A percentile compares a stretch with the other conserved stretches of the same genome.
Evolutionary conservation across 2,113 vertebrate genomes (phyloP).

Genomic region (Strix uralensis): DNA sequence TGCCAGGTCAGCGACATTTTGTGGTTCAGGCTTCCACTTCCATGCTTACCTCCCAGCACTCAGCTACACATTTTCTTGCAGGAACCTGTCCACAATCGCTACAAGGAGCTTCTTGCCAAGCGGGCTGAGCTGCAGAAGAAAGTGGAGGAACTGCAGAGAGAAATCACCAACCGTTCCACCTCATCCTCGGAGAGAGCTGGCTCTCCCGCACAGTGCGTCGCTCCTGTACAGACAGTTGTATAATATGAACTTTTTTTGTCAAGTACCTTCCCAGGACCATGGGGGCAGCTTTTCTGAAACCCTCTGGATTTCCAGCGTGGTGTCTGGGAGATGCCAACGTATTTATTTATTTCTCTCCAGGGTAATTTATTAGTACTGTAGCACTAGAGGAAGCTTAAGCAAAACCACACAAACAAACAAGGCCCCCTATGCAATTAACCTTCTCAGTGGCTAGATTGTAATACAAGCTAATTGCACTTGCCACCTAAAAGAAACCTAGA

Average conservation of each 20-base stretch:
- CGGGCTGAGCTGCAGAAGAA: constrained; percentile 92
- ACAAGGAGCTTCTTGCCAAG: constrained; percentile 93
- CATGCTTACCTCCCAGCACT: fast-evolving
- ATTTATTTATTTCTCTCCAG: constrained; percentile 73
- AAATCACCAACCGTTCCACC: constrained; percentile 87
- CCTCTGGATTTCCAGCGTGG: background rate
- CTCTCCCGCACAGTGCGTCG: constrained; percentile 85
- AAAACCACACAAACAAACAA: background rate
- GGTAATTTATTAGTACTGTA: constrained; percentile 66
- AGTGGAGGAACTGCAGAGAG: constrained; percentile 93
- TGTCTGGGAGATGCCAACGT: constrained; percentile 42
- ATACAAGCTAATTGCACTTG: constrained; percentile 25
- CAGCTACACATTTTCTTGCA: background rate
- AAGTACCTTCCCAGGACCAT: background rate
- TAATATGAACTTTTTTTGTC: constrained; percentile 29
- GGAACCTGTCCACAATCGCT: constrained; percentile 92
- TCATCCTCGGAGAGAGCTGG: constrained; percentile 85
- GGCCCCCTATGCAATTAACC: constrained; percentile 46
- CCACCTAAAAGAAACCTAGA: background rate
- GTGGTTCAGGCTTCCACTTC: background rate
- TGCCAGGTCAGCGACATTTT: background rate
- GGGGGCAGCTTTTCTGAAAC: constrained; percentile 18
- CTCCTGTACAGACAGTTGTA: constrained; percentile 91
- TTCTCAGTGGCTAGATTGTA: background rate
- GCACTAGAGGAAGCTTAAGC: constrained; percentile 42